Conservation (phyloP, 2,797 vertebrate genomes). For the Sphenodon punctatus region DNA sequence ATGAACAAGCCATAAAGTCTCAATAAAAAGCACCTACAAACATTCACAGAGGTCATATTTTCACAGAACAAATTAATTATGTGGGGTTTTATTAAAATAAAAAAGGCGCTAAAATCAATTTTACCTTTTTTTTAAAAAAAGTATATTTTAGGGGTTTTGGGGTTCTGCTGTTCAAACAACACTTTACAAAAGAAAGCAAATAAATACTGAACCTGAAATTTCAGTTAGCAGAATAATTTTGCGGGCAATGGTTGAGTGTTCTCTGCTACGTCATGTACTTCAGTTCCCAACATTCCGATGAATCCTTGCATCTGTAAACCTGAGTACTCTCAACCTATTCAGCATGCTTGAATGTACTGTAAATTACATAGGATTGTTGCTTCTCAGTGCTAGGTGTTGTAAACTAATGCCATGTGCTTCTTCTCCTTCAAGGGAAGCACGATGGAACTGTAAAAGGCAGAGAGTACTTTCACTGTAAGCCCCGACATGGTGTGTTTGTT, state of each 20-base stretch:
- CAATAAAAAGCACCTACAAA: neutral
- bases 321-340: neutral
- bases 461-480: constrained; percentile 85
- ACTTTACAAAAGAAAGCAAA: neutral
- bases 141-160: too few species aligned
- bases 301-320: neutral
- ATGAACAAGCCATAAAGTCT: too few species aligned
- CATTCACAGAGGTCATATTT: accelerated
- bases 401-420: neutral
- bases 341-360: too few species aligned
- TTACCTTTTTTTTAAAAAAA: too few species aligned
- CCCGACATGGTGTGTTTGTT: constrained; percentile 83
- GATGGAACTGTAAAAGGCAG: constrained; percentile 86
- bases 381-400: neutral
- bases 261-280: neutral
- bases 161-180: neutral
- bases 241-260: neutral
- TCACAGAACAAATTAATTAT: neutral
- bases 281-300: neutral
- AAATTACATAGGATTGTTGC: accelerated
- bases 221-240: neutral
- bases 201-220: neutral
- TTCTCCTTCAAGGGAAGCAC: constrained; percentile 81
- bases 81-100: too few species aligned
- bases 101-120: too few species aligned